Evolutionary conservation across 1,140 invertebrate species (phyloP).

Genomic region (Sitobion miscanthi): DNA sequence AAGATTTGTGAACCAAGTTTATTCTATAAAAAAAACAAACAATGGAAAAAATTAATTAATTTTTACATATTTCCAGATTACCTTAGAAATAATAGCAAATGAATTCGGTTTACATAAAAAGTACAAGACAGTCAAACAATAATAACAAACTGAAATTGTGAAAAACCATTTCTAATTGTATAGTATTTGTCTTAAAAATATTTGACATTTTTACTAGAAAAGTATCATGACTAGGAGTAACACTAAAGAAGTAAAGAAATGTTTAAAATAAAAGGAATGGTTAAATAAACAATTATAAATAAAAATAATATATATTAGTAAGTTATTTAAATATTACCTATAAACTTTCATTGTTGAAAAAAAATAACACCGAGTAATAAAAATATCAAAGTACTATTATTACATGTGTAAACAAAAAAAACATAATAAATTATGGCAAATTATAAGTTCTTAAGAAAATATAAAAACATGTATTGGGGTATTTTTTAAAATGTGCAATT

Average conservation of each 20-base stretch:
- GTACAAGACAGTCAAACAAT: not conserved
- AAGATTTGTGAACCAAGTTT: not conserved
- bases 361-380: not conserved
- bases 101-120: not conserved
- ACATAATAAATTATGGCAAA: not conserved
- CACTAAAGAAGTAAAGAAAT: not conserved
- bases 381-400: not conserved
- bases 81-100: not conserved
- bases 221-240: not conserved
- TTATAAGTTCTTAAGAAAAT: not conserved
- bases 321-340: conserved; percentile 2
- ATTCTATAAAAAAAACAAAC: not conserved
- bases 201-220: not conserved
- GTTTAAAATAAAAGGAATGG: not conserved
- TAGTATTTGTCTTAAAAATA: not conserved
- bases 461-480: not conserved
- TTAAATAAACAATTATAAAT: not conserved
- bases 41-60: not conserved
- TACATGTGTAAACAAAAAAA: not conserved
- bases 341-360: not conserved
- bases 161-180: not conserved
- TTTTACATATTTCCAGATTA: not conserved
- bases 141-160: not conserved
- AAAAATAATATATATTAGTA: not conserved
- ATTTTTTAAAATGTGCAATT: too few species aligned